Percentiles rank a stretch among this genome's conserved stretches.
phyloP scores from a whole-genome alignment of 1,140 invertebrate species.

The Leptinotarsa undecemlineata region DNA sequence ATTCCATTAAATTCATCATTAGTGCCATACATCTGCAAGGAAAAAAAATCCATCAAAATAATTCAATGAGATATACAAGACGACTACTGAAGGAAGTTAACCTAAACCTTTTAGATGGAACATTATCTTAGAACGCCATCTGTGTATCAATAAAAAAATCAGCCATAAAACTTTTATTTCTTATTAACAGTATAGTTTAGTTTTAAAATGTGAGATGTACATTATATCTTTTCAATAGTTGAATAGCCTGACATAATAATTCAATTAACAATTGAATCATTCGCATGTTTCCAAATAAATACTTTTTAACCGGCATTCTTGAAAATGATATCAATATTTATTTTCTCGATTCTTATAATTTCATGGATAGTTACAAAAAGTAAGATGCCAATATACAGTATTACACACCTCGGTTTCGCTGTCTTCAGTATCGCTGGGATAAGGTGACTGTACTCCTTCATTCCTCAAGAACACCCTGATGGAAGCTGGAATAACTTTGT shows the following conservation, averaged over 20 bases:
- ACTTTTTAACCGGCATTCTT: neutral
- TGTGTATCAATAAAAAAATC: neutral
- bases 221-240: too few species aligned
- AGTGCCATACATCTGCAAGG: neutral
- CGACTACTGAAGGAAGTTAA: neutral
- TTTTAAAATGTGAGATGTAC: too few species aligned
- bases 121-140: neutral
- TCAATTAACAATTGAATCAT: neutral
- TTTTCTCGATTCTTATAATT: neutral
- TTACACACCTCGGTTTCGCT: conserved; percentile 40
- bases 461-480: conserved; percentile 35
- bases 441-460: conserved; percentile 47
- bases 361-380: too few species aligned
- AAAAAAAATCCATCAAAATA: neutral
- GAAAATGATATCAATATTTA: neutral
- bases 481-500: conserved; percentile 29
- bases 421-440: conserved; percentile 45
- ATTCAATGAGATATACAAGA: neutral
- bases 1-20: neutral
- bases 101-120: neutral
- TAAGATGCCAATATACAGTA: too few species aligned
- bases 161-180: neutral
- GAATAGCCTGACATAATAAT: neutral
- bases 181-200: neutral
- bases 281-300: neutral